Percentiles rank a stretch among this genome's conserved stretches.
These are phyloP conservation scores for Ophion costatus DNA, from an alignment of 2,888 invertebrate genomes.

Conservation along the genomic window DNA sequence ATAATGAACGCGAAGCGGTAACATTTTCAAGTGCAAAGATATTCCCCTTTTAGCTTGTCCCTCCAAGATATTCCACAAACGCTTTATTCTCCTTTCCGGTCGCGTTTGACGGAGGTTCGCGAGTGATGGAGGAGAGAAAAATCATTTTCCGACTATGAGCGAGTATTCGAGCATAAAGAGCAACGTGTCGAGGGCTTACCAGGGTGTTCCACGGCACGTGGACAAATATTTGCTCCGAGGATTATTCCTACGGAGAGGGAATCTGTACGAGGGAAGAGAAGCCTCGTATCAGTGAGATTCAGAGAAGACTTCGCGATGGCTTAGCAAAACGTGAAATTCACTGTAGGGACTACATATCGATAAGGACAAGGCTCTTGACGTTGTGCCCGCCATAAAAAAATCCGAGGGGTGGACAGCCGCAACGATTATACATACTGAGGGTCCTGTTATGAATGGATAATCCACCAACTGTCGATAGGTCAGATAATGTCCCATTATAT, in stretches of 20 bases:
- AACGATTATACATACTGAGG: slow-evolving; percentile 9
- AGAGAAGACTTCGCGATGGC: slow-evolving; percentile 25
- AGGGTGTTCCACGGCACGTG: slow-evolving; percentile 50
- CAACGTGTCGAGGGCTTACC: slow-evolving; percentile 21
- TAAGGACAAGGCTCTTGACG: slow-evolving; percentile 44
- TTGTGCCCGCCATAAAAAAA: slow-evolving; percentile 42
- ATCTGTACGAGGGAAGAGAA: slow-evolving; percentile 21
- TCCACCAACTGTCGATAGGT: too few relatives aligned
- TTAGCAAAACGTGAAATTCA: neutral
- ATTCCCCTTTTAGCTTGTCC: neutral
- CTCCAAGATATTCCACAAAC: slow-evolving; percentile 17
- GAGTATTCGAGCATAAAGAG: slow-evolving; percentile 26
- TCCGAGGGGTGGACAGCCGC: neutral
- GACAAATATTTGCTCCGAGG: slow-evolving; percentile 62
- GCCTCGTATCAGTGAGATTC: slow-evolving; percentile 15
- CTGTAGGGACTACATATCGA: slow-evolving; percentile 48
- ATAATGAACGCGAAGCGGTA: neutral
- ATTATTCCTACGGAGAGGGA: slow-evolving; percentile 53
- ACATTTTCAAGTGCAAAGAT: slow-evolving; percentile 8
- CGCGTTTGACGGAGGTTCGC: slow-evolving; percentile 3
- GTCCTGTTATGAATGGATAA: too few relatives aligned
- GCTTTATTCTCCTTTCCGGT: slow-evolving; percentile 19
- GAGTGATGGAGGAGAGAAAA: slow-evolving; percentile 26
- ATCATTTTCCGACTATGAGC: slow-evolving; percentile 49
- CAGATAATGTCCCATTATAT: too few relatives aligned